A percentile compares a stretch with the other conserved stretches of the same genome.
Conservation (phyloP, 2,113 vertebrate genomes). For the Calidris pygmaea region DNA sequence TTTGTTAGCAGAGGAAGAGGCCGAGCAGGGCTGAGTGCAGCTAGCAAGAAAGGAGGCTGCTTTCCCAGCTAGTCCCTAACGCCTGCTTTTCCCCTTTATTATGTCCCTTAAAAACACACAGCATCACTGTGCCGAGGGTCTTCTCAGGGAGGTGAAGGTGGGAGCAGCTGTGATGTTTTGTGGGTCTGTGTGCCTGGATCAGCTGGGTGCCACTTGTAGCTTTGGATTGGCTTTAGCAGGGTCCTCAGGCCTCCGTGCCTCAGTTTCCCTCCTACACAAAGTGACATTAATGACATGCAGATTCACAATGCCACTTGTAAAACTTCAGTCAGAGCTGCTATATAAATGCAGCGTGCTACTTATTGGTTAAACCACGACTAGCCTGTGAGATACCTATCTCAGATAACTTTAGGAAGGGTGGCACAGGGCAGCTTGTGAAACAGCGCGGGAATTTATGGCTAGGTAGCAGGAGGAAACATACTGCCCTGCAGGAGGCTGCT, state of each 20-base stretch:
- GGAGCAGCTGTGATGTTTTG: background rate
- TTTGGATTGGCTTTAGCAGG: background rate
- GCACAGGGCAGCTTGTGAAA: background rate
- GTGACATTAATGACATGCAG: background rate
- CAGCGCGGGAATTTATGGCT: accelerated
- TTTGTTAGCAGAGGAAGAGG: background rate
- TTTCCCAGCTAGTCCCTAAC: background rate
- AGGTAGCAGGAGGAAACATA: background rate
- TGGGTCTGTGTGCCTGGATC: background rate
- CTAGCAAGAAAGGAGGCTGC: background rate
- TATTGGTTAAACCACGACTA: background rate
- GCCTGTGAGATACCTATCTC: background rate
- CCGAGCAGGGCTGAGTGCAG: background rate
- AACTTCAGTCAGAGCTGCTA: background rate
- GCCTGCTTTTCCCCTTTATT: background rate
- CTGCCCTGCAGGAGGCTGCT: background rate
- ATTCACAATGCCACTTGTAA: background rate
- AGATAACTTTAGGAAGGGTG: background rate
- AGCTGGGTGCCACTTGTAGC: background rate
- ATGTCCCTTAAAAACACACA: accelerated
- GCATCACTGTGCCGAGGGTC: too few relatives aligned
- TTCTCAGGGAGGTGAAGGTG: background rate
- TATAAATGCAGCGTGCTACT: accelerated
- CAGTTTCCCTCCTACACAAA: background rate
- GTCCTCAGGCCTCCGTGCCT: background rate